phyloP scores from a whole-genome alignment of 2,797 vertebrate species.

The Chlorospingus flavigularis region DNA sequence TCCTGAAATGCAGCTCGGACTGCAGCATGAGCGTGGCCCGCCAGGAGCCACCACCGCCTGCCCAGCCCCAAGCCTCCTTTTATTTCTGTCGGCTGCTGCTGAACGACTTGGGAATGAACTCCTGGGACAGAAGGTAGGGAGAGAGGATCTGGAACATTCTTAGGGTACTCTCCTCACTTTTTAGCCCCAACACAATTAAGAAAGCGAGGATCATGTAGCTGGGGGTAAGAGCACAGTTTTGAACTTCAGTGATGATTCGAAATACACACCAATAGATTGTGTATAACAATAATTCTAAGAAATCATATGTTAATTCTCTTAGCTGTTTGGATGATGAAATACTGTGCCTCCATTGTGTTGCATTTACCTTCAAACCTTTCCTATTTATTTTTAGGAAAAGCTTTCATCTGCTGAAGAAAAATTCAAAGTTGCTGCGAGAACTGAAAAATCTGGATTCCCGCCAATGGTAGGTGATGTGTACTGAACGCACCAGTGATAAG shows the following conservation, averaged over 20 bases:
- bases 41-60: constrained; percentile 81
- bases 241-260: background rate
- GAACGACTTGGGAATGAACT: constrained; percentile 96
- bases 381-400: constrained; percentile 84
- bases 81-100: constrained; percentile 94
- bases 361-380: background rate
- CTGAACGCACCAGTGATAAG: background rate
- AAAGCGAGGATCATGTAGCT: rapidly evolving
- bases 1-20: constrained; percentile 72
- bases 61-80: constrained; percentile 88
- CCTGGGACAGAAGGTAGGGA: constrained; percentile 95
- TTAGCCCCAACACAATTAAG: rapidly evolving
- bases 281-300: background rate
- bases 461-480: constrained; percentile 85
- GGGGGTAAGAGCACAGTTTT: background rate
- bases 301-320: background rate
- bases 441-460: constrained; percentile 98
- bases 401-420: constrained; percentile 98
- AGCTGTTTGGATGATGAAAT: background rate
- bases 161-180: background rate
- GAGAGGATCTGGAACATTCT: background rate
- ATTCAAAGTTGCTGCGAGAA: constrained; percentile 94
- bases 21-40: constrained; percentile 74
- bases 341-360: background rate
- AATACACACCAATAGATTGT: background rate